phyloP scores from a whole-genome alignment of 2,888 invertebrate species.

The Epirrhoe tristata region DNA sequence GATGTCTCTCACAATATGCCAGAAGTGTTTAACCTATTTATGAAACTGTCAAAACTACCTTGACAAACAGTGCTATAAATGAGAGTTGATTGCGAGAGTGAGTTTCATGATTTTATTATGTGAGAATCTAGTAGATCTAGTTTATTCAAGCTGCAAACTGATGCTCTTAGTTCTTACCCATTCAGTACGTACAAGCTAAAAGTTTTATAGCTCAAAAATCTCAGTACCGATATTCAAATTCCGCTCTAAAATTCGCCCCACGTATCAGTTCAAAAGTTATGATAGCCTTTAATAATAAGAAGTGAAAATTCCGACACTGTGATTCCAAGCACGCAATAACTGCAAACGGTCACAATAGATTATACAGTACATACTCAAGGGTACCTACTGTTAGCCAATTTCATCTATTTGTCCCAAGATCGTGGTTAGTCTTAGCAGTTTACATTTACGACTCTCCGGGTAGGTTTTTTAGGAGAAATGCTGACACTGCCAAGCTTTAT shows the following conservation, averaged over 20 bases:
- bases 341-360: slow-evolving; percentile 42
- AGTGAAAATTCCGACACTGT: slow-evolving; percentile 38
- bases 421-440: slow-evolving; percentile 51
- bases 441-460: slow-evolving; percentile 52
- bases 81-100: not conserved
- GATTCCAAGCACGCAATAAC: slow-evolving; percentile 40
- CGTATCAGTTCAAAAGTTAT: slow-evolving; percentile 46
- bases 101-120: not conserved
- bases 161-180: not conserved
- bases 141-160: not conserved
- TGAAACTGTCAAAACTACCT: not conserved
- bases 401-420: slow-evolving; percentile 62
- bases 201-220: slow-evolving; percentile 44
- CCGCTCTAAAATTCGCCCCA: slow-evolving; percentile 17
- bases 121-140: not conserved
- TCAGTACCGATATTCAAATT: slow-evolving; percentile 14
- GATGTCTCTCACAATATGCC: too few relatives aligned
- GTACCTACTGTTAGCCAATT: slow-evolving; percentile 50
- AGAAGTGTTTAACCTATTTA: not conserved
- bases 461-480: slow-evolving; percentile 51
- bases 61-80: not conserved
- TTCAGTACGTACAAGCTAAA: slow-evolving; percentile 41
- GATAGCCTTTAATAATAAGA: slow-evolving; percentile 39
- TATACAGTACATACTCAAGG: slow-evolving; percentile 29
- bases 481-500: slow-evolving; percentile 32